Conservation (phyloP, 2,113 vertebrate genomes). For the Chitala chitala region DNA sequence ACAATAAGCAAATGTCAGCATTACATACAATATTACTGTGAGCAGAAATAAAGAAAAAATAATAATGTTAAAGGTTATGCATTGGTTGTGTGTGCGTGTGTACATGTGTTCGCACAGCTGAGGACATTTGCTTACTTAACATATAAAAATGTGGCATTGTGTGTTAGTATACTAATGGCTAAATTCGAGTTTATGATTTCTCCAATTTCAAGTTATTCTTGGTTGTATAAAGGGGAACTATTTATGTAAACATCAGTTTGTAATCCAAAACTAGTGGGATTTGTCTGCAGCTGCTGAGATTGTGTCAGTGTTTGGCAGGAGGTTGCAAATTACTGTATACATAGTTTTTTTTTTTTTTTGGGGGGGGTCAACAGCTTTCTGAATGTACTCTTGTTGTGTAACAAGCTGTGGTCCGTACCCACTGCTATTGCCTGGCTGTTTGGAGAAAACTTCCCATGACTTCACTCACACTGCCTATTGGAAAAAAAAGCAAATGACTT, state of each 20-base stretch:
- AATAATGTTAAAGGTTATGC: neutral
- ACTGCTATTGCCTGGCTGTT: neutral
- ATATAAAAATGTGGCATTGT: no score
- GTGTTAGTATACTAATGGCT: no score
- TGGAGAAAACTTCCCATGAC: neutral
- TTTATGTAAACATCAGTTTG: neutral
- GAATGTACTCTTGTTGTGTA: no score
- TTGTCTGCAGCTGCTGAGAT: neutral
- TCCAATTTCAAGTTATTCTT: neutral
- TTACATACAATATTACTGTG: neutral
- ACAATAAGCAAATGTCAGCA: neutral
- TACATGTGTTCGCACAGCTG: no score
- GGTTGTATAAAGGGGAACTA: neutral
- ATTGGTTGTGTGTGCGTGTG: no score
- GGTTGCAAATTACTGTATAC: neutral
- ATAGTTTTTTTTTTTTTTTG: no score
- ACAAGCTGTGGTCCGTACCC: neutral
- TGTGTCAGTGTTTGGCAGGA: neutral
- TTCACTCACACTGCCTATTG: neutral
- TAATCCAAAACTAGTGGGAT: neutral
- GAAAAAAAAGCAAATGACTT: neutral
- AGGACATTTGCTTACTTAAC: no score
- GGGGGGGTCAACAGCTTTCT: no score
- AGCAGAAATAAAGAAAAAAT: neutral
- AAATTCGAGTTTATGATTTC: neutral